These are phyloP conservation scores for Chascanopsetta lugubris DNA, from an alignment of 2,113 vertebrate genomes.

Conservation along the genomic window DNA sequence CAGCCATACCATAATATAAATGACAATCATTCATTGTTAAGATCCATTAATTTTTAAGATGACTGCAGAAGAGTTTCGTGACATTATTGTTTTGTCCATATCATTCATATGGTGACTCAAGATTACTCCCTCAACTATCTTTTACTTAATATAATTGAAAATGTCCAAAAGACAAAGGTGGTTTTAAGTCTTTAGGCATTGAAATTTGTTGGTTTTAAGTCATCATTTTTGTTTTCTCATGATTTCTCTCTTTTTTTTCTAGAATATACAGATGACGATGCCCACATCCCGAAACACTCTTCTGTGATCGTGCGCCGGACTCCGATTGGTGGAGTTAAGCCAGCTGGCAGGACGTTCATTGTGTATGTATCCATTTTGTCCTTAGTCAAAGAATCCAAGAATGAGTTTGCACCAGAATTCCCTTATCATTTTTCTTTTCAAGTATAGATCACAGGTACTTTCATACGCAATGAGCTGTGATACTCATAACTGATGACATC, in stretches of 20 bases:
- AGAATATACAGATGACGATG: conserved; percentile 97
- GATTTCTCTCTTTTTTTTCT: conserved; percentile 8
- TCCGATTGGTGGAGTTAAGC: conserved; percentile 96
- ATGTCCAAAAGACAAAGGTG: no score
- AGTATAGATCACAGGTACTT: neutral
- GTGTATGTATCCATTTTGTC: conserved; percentile 84
- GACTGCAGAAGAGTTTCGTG: no score
- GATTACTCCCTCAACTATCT: no score
- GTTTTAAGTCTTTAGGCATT: no score
- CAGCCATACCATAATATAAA: no score
- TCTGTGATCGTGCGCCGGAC: conserved; percentile 97
- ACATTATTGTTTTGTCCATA: no score
- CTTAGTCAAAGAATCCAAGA: fast-evolving
- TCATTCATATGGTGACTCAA: no score
- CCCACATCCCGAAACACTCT: conserved; percentile 97
- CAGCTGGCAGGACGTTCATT: conserved; percentile 96
- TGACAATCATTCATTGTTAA: no score
- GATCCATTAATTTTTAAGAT: no score
- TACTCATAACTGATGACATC: neutral
- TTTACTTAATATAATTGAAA: no score
- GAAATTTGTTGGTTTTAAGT: neutral
- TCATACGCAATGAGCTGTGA: neutral
- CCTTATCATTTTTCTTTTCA: neutral
- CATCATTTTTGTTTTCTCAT: neutral
- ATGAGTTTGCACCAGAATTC: neutral